Evolutionary conservation across 2,113 vertebrate genomes (phyloP).

Genomic region (Arenaria interpres): DNA sequence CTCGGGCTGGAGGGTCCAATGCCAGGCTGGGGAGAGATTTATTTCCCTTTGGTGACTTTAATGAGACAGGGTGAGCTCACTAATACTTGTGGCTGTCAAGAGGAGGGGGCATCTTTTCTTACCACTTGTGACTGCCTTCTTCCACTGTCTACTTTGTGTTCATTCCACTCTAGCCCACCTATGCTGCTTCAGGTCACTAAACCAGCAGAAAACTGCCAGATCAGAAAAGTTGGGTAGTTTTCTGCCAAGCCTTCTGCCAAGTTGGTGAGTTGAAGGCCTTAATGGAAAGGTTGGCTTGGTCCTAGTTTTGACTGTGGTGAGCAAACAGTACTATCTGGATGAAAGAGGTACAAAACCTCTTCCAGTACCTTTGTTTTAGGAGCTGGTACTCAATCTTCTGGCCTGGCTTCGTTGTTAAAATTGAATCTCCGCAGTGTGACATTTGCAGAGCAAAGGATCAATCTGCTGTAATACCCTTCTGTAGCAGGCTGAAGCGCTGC

Average conservation of each 20-base stretch:
- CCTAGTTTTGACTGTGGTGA: neutral
- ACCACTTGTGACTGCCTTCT: neutral
- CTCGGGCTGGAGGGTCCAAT: accelerated
- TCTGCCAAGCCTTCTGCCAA: neutral
- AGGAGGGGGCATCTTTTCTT: neutral
- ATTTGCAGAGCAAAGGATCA: neutral
- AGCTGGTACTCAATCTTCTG: neutral
- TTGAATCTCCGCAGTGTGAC: neutral
- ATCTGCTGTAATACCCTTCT: neutral
- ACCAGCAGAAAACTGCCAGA: neutral
- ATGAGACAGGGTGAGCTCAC: neutral
- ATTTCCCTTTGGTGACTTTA: neutral
- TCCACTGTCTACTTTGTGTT: accelerated
- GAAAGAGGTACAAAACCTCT: neutral
- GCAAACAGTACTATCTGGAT: neutral
- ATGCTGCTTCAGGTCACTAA: neutral
- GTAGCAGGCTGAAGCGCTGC: neutral
- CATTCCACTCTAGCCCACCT: neutral
- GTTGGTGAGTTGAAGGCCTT: neutral
- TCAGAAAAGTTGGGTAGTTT: neutral
- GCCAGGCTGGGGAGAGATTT: neutral
- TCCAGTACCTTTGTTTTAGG: neutral
- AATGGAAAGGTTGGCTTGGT: neutral
- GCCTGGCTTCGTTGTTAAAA: neutral
- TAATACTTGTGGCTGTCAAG: neutral